Conservation (phyloP, 2,113 vertebrate species). For the Lethenteron camtschaticum region DNA sequence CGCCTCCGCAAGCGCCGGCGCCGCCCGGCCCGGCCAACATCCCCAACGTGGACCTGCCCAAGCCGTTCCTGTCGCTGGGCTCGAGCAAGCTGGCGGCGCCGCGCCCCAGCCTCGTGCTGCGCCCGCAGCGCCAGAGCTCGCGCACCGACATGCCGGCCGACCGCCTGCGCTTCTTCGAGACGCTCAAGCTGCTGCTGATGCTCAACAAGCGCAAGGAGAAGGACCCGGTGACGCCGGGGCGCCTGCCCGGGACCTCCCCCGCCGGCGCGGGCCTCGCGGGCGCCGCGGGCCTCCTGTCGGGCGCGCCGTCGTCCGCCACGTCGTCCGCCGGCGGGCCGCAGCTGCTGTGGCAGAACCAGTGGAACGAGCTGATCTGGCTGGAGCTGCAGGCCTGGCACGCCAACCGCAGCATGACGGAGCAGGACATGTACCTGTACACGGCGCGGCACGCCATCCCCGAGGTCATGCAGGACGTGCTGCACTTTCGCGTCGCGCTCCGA, state of each 20-base stretch:
- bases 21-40: conserved; percentile 14
- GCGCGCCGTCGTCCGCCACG: not conserved
- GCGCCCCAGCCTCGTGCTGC: conserved; percentile 51
- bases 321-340: not conserved
- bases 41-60: conserved; percentile 70
- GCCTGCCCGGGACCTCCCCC: conserved; percentile 39
- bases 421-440: conserved; percentile 81
- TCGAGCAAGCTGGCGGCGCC: conserved; percentile 70
- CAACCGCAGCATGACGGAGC: conserved; percentile 60
- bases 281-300: not conserved
- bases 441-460: conserved; percentile 88
- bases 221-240: conserved; percentile 57
- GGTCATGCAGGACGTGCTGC: conserved; percentile 80
- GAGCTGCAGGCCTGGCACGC: conserved; percentile 98
- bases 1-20: no score
- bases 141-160: conserved; percentile 82
- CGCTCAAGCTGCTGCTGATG: conserved; percentile 72
- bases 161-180: conserved; percentile 94
- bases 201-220: conserved; percentile 98
- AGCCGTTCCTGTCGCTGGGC: conserved; percentile 91
- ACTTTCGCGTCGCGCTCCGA: conserved; percentile 43
- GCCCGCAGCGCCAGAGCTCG: conserved; percentile 77
- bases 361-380: conserved; percentile 86
- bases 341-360: conserved; percentile 57
- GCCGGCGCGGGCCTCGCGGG: no score